Evolutionary conservation across 2,113 vertebrate genomes (phyloP), one percentile per base, ranked within the genome.

Genomic region (Aegotheles bennettii): DNA sequence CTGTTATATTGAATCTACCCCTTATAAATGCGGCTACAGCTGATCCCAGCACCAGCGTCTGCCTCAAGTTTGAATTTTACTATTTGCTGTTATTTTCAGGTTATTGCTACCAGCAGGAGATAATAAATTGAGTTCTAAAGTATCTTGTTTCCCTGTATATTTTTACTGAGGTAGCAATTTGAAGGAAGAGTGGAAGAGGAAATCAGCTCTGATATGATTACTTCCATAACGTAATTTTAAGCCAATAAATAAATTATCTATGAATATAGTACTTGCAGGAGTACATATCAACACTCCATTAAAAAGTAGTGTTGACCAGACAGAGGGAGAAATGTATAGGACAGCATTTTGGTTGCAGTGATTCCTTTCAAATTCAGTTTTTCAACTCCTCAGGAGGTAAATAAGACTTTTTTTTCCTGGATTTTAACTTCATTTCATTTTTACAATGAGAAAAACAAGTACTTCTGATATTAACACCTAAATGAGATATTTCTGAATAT

Each of bases 111-210:
- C 89, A 96, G 84, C 87, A 89, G 76, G 89, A 95, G 73, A 95
- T 88, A 96, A 97, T 96, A 92, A 90, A 96, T 95, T 95, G 88
- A 43, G 67, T 90, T 97, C 86, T 81, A 95, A 96, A 90, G 91
- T 93, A 94, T 48, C 74, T 51, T 90, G 92, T 87, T 96, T 97
- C 89, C 64, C 60, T 65, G 43, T 90, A 90, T 80, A 87, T 96
- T 95, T 94, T 95, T 87, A 96, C 20, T 76, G 77, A 60, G 83
- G 64, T 81, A 91, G 81, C 88, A 76, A 92, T 87, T 83, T 80
- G 81, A 80, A 47, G 77, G 60, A 81, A 92, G 68, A 74, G 59
- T 77, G 40, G 60, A 70, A 83, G 88, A 70, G 56, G 81, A 93
- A 53, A 96, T 38, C 80, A 48, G 80, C 23, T 79, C 51, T 64